Evolutionary conservation across 2,113 vertebrate genomes (phyloP), one percentile per base, ranked within the genome.

Genomic region (Apeltes quadracus): DNA sequence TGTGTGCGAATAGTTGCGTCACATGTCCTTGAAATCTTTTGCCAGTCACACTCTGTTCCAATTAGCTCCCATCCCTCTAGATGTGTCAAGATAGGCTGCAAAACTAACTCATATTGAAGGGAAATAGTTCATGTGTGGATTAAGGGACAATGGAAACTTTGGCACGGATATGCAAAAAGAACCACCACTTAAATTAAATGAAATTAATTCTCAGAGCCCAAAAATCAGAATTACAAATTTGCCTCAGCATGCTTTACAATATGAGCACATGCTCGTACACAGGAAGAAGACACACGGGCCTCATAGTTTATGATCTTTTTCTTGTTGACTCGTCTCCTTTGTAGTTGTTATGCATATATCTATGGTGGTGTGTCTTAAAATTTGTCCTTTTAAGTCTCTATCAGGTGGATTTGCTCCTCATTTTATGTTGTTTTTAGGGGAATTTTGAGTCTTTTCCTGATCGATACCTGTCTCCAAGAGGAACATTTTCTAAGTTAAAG

Each of bases 1-100:
- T 58, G 67, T 46, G 61, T 78, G 69, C 72, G 59, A 69, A 70
- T 29, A 51, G 36, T 23, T 69, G 27, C 66, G 72, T 82, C 67
- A 64, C 32, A 3, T 63, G 68, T 73, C 86, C 87, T 85, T 88
- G 82, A 90, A 39, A 71, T 65, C 12, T n/a, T 61, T 74, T 41
- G 41, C 34, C 6, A 3, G 57, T 58, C 4, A 43, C 66, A 18
- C 55, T 58, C 18, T 68, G 81, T 73, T 80, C 78, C 61, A 51
- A 58, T 84, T 71, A 76, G 36, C 57, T 83, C 29, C 63, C 67
- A 76, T 83, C 62, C 59, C 22, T 90, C 73, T 75, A 66, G 32
- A 75, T 23, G 22, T 79, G 78, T 82, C 48, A 44, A 79, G 84
- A 84, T 87, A 86, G 78, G 61, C 14, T 61, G 32, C 22, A 48